Evolutionary conservation across 2,113 vertebrate species (phyloP).

Genomic region (Cacatua alba): DNA sequence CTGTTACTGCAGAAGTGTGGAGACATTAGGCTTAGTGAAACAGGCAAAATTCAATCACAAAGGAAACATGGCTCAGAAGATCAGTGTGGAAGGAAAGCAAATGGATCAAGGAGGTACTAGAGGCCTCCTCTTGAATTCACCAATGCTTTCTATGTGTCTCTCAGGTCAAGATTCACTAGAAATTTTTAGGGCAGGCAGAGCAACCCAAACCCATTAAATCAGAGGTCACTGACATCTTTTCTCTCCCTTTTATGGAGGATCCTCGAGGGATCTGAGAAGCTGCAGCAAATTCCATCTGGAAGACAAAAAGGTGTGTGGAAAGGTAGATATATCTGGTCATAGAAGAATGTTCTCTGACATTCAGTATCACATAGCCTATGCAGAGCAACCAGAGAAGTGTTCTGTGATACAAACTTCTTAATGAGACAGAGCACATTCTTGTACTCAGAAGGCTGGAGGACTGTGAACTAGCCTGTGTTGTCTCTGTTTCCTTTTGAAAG

Average conservation of each 20-base stretch:
- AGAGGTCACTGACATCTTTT: not conserved
- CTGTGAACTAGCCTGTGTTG: not conserved
- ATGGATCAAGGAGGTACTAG: not conserved
- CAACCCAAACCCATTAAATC: not conserved
- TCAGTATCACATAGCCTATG: not conserved
- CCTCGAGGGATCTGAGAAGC: not conserved
- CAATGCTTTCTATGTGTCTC: not conserved
- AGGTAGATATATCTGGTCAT: not conserved
- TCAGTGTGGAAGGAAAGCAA: not conserved
- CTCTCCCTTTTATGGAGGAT: not conserved
- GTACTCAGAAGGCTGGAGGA: not conserved
- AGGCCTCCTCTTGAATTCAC: not conserved
- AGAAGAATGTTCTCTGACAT: not conserved
- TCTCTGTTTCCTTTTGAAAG: not conserved
- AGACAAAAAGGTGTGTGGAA: not conserved
- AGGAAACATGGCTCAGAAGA: not conserved
- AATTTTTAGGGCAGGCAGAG: not conserved
- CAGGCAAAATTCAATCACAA: not conserved
- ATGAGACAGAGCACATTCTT: not conserved
- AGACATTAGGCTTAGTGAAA: not conserved
- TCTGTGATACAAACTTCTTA: not conserved
- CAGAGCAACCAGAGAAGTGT: not conserved
- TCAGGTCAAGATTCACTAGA: not conserved
- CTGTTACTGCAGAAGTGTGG: not conserved
- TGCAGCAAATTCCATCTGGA: not conserved